Evolutionary conservation across 1,140 invertebrate species (phyloP), one percentile per base, ranked within the genome.

Genomic region (Nymphalis io): DNA sequence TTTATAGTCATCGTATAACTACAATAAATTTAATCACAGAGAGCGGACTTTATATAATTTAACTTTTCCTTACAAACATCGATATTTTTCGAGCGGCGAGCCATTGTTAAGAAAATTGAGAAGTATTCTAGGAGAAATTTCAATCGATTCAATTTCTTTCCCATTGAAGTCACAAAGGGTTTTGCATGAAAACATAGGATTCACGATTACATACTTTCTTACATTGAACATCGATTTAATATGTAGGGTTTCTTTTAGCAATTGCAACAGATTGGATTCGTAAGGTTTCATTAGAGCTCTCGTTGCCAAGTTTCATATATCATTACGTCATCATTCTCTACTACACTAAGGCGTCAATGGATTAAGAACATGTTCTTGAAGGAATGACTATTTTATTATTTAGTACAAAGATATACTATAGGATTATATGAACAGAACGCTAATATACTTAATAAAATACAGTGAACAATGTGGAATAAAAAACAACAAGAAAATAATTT

Each of bases 271-370:
- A 23, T 21, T 21, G 51, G 12, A 55, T 55, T 55, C 13, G 10
- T 55, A 55, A 55, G 51, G 51, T 20, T 55, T 55, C 51, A 55
- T 55, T 27, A 55, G 15, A 18, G 46, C 46, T 51, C 10, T 33
- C 16, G 48, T 55, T 55, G 23, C 11, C 21, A 55, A 55, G 51
- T 27, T 15, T 33, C 46, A 18, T 21, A 20, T 51, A 51, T 10
- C 46, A 51, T 33, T 33, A 33, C 27, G 27, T 33, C 6, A 33
- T 33, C 27, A 33, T 33, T 33, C 10, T 33, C 27, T 33, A 33
- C 27, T 33, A 33, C 27, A 33, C 27, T 33, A 33, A 33, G 10
- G 27, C 27, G 27, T 8, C 6, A 33, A 33, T 33, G n/a, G n/a
- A n/a, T n/a, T n/a, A n/a, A n/a, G n/a, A n/a, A n/a, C n/a, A n/a